Evolutionary conservation across 2,888 invertebrate species (phyloP).

Genomic region (Nemoura dubitans): DNA sequence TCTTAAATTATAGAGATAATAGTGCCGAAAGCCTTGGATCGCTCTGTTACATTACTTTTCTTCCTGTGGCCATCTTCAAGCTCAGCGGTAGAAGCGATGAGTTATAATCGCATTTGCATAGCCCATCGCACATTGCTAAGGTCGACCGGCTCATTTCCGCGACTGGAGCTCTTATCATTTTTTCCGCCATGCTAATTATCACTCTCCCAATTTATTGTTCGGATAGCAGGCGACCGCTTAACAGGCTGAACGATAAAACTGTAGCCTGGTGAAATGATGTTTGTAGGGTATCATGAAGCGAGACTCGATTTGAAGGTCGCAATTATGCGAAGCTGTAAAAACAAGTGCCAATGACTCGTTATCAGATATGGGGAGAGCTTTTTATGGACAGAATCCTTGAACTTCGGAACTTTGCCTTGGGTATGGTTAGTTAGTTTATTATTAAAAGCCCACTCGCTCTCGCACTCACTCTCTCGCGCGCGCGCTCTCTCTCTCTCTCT

Average conservation of each 20-base stretch:
- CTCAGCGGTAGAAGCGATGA: background rate
- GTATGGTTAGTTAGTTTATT: constrained; percentile 41
- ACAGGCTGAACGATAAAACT: background rate
- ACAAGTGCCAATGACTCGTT: constrained; percentile 34
- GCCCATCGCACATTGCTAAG: background rate
- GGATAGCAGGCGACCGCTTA: background rate
- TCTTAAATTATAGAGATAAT: background rate
- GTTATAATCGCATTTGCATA: background rate
- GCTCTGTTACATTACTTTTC: background rate
- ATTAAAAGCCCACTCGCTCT: background rate
- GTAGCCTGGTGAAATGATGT: background rate
- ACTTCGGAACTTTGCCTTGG: constrained; percentile 30
- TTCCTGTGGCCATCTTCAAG: background rate
- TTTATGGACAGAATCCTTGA: constrained; percentile 29
- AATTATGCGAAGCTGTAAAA: constrained; percentile 15
- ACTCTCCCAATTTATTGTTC: constrained; percentile 1
- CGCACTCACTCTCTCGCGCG: background rate
- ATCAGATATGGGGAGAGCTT: background rate
- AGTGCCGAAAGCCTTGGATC: constrained; percentile 12
- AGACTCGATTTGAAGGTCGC: constrained; percentile 17
- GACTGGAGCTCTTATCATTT: background rate
- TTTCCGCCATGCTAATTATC: background rate
- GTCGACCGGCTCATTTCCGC: background rate
- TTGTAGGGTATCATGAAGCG: constrained; percentile 35
- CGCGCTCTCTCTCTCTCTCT: background rate